phyloP scores from a whole-genome alignment of 2,888 invertebrate genomes.

The Venusia cambrica region DNA sequence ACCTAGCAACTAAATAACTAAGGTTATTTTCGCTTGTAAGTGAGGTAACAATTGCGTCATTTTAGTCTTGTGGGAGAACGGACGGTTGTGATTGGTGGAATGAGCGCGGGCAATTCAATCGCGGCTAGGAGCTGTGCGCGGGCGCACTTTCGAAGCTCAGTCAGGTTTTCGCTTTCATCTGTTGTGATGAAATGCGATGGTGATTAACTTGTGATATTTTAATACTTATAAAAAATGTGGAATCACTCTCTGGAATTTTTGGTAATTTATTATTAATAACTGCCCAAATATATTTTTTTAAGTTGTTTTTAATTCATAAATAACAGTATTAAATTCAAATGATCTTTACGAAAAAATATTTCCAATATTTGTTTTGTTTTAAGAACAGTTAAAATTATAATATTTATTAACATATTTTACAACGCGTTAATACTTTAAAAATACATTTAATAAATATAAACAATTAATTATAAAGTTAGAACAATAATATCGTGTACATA shows the following conservation, averaged over 20 bases:
- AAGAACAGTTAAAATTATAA: no score
- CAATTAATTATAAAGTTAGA: no score
- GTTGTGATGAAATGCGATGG: conserved; percentile 56
- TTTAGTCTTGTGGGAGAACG: conserved; percentile 53
- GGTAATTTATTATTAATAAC: conserved; percentile 25
- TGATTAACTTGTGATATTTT: conserved; percentile 37
- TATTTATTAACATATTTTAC: no score
- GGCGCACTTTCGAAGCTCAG: conserved; percentile 67
- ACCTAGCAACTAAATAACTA: conserved; percentile 31
- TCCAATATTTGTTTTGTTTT: no score
- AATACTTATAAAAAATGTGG: conserved; percentile 22
- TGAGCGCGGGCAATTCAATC: conserved; percentile 70
- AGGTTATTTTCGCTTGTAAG: conserved; percentile 41
- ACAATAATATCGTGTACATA: no score
- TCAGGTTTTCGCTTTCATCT: conserved; percentile 68
- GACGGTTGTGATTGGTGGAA: conserved; percentile 53
- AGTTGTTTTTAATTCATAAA: not conserved
- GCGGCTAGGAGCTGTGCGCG: conserved; percentile 52
- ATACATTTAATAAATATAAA: no score
- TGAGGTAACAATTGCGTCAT: conserved; percentile 54
- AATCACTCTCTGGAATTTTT: conserved; percentile 11
- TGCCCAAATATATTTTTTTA: conserved; percentile 3
- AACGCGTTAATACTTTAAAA: no score
- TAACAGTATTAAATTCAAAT: no score
- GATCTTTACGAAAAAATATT: no score